Evolutionary conservation across 2,113 vertebrate genomes (phyloP).

Genomic region (Sus scrofa): T2T-Sscrofa CM000827.6:73241501-73242000

Average conservation of each 20-base stretch:
- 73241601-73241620: slow-evolving; percentile 81
- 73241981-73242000: background rate
- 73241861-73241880: background rate
- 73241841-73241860: background rate
- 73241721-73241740: background rate
- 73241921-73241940: background rate
- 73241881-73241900: background rate
- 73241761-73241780: background rate
- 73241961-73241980: background rate
- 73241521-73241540: slow-evolving; percentile 61
- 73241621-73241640: slow-evolving; percentile 70
- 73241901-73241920: background rate
- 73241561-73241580: slow-evolving; percentile 57
- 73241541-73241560: slow-evolving; percentile 72
- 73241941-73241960: background rate
- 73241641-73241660: slow-evolving; percentile 62
- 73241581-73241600: slow-evolving; percentile 68
- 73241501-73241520: slow-evolving; percentile 60
- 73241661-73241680: slow-evolving; percentile 61
- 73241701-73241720: slow-evolving; percentile 39
- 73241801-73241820: background rate
- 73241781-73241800: background rate
- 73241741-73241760: background rate
- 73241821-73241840: background rate
- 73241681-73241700: slow-evolving; percentile 44